Evolutionary conservation across 2,888 invertebrate species (phyloP), one percentile per base, ranked within the genome.

Genomic region (Endotricha flammealis): DNA sequence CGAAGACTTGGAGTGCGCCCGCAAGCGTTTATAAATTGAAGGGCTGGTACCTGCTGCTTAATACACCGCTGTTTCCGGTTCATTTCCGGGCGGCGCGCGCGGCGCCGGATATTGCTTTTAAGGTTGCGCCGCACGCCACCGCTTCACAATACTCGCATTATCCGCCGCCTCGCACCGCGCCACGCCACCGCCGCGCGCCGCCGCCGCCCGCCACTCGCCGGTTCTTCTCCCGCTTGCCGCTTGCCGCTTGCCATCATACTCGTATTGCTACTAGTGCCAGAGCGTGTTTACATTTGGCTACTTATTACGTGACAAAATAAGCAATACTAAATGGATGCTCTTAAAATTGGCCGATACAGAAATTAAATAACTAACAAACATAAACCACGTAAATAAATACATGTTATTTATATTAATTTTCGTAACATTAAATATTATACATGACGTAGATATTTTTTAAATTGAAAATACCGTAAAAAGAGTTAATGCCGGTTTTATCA

Each of bases 41-140:
- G 85, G 83, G 81, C 79, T 76, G 72, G 75, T 86, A 86, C 86
- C 86, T 86, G 86, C 77, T 78, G 86, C 87, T 86, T 87, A 87
- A 87, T 87, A 86, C 86, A 81, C 86, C 86, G 71, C 83, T 73
- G 86, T 86, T 87, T 87, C 87, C 87, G 87, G 79, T 87, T 87
- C 87, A 87, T 87, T 87, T 87, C 87, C 87, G 80, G 81, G 57
- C 78, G 77, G 75, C 79, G 80, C 85, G 83, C 82, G 81, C 82
- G 75, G 72, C 70, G 73, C 85, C 87, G 87, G 87, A 87, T 87
- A 87, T 87, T 87, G 87, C 87, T 85, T 87, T 87, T 86, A 87
- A 87, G 87, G 86, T 76, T 79, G 78, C 67, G 76, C 78, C 69
- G 70, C 83, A 78, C 83, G 79, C 79, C 68, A 76, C 49, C 57